Percentiles rank a stretch among this genome's conserved stretches.
Evolutionary conservation across 2,113 vertebrate genomes (phyloP).

Genomic region (Archocentrus centrarchus): DNA sequence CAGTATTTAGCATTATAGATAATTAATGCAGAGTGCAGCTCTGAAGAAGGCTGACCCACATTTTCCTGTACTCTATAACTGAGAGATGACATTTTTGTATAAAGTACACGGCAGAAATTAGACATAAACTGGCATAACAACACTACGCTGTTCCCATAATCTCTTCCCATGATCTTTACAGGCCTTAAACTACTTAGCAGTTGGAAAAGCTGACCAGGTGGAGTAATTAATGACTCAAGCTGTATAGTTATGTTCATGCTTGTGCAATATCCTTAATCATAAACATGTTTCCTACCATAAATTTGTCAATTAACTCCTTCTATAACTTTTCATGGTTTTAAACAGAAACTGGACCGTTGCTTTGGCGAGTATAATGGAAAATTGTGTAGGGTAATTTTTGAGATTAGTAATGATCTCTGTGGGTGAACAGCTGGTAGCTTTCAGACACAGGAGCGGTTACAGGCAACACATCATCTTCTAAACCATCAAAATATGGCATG

Average conservation of each 20-base stretch:
- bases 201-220: neutral
- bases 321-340: neutral
- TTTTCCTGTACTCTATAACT: neutral
- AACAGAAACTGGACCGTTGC: too few species aligned
- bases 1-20: constrained; percentile 8
- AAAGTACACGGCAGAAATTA: neutral
- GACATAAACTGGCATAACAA: neutral
- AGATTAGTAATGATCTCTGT: neutral
- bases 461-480: neutral
- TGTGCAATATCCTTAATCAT: neutral
- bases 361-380: neutral
- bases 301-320: neutral
- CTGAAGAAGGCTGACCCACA: neutral
- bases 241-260: neutral
- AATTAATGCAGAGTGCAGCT: constrained; percentile 2
- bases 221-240: neutral
- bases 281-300: neutral
- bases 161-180: neutral
- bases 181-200: neutral
- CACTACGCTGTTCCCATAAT: neutral
- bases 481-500: neutral
- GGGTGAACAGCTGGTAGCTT: neutral
- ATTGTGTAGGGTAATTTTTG: neutral
- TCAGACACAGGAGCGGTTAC: neutral
- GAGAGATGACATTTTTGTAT: neutral